Base-by-base conservation (phyloP, 1,140 invertebrate species). In the Apis cerana region DNA sequence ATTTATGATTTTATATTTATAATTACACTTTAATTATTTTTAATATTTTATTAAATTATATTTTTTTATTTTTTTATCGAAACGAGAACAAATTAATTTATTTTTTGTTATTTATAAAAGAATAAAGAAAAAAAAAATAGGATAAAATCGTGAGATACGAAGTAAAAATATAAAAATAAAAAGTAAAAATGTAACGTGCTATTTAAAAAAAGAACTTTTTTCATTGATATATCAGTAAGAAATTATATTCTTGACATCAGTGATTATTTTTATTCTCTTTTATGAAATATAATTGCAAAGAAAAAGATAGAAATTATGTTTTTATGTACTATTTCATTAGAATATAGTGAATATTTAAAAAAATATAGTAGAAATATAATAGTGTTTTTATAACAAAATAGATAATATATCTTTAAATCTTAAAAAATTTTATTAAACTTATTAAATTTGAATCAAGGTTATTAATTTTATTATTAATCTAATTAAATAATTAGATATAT, bases 161-260 rank as follows among this genome's bases (percentile, higher is more conserved):
- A 77, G 33, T 56, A 54, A 59, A 43, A 43, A 43, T 43, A 5
- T 43, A 43, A 43, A 43, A 5, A 43, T 12, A 70, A 43, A 74
- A 50, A 21, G 59, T 61, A 54, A 65, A 27, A 43, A 23, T 74
- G 69, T 50, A 72, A 56, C 68, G 77, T 80, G 77, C 77, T n/a
- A 58, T 52, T 78, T 58, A 71, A 72, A 54, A 27, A 2, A 72
- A n/a, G 11, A 61, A 58, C 54, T 56, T 56, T 15, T 15, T 56
- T 19, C 17, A 17, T 17, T 12, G 12, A 69, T 58, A 0, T 23
- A 21, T 43, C 48, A 21, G 23, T 62, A 80, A 80, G 58, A 48
- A 10, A 43, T 17, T 11, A 19, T 50, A 19, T 50, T 75, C 62
- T 67, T n/a, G 71, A 56, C 21, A 48, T 19, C 61, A 13, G 15